Base-by-base conservation (phyloP, 2,113 vertebrate species). In the Prionailurus viverrinus region DNA sequence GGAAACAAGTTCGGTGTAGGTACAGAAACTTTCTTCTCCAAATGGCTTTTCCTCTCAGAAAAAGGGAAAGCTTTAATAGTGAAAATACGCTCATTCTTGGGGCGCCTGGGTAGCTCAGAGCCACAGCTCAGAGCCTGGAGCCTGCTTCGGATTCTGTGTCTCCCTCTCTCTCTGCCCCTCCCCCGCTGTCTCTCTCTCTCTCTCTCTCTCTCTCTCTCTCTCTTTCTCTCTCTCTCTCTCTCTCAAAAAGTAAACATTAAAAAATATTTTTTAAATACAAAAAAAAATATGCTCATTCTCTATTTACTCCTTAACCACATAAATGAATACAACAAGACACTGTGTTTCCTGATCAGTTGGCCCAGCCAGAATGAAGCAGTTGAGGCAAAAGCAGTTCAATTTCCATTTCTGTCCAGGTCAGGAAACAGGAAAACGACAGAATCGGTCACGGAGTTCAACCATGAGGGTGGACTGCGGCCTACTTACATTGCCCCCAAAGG, bases 11-110 rank as follows among this genome's bases (percentile, higher is more conserved):
- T 93, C 71, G 12, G 55, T 80, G n/a, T 45, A 94, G 36, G 21
- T 81, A 19, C 12, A 74, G 51, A 95, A 94, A 94, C 19, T 21
- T 82, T 36, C 85, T 91, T 45, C 90, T 91, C 63, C 48, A 74
- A 55, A 82, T 89, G 33, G 0, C 39, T 85, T 93, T 45, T 73
- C 51, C 61, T 66, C 63, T 80, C 18, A 25, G 14, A 61, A 41
- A 41, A 69, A 33, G 48, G 71, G 69, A 16, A 71, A 2, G 11
- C 18, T 85, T 89, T 71, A 69, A 45, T 55, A 79, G 68, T 88
- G 31, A 93, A 48, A 84, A 73, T 31, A 12, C 27, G 5, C 25
- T 84, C 36, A 16, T 65, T 92, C 58, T 61, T 61, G 58, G 58
- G 55, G 58, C 7, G 1, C 58, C 21, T 23, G 58, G 58, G 7